These are phyloP conservation scores for Agrotis exclamationis DNA, from an alignment of 2,888 invertebrate genomes.

Conservation along the genomic window DNA sequence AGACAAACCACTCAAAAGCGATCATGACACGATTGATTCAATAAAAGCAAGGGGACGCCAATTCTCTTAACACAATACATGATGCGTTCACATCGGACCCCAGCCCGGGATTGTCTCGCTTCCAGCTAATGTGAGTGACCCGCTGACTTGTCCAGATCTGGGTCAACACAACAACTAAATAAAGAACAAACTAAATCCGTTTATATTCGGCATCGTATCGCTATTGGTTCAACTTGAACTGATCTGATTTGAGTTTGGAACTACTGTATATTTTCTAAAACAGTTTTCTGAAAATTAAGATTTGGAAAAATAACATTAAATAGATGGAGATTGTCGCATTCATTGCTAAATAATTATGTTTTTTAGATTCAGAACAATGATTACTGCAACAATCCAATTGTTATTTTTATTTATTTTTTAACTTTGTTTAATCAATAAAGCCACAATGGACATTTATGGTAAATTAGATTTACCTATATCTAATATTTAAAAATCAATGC, in stretches of 20 bases:
- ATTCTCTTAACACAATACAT: slow-evolving; percentile 25
- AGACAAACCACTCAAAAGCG: slow-evolving; percentile 7
- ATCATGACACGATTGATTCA: slow-evolving; percentile 11
- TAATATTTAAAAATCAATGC: no score
- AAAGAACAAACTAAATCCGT: slow-evolving; percentile 57
- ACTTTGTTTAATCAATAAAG: no score
- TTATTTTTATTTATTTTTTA: neutral
- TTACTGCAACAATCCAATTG: neutral
- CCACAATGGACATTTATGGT: no score
- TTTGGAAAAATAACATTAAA: no score
- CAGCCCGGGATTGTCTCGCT: slow-evolving; percentile 57
- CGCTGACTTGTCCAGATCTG: slow-evolving; percentile 66
- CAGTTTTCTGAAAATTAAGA: no score
- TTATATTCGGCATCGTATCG: slow-evolving; percentile 1
- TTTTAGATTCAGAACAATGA: neutral
- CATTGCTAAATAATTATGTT: no score
- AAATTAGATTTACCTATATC: no score
- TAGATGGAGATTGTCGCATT: no score
- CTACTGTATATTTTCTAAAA: no score
- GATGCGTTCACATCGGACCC: slow-evolving; percentile 47
- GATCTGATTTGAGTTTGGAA: neutral
- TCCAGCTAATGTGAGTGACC: slow-evolving; percentile 69
- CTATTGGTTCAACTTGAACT: neutral
- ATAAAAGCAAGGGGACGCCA: slow-evolving; percentile 9
- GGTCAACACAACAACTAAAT: slow-evolving; percentile 70